phyloP scores from a whole-genome alignment of 2,797 vertebrate species.

The Poeciliopsis presidionis region DNA sequence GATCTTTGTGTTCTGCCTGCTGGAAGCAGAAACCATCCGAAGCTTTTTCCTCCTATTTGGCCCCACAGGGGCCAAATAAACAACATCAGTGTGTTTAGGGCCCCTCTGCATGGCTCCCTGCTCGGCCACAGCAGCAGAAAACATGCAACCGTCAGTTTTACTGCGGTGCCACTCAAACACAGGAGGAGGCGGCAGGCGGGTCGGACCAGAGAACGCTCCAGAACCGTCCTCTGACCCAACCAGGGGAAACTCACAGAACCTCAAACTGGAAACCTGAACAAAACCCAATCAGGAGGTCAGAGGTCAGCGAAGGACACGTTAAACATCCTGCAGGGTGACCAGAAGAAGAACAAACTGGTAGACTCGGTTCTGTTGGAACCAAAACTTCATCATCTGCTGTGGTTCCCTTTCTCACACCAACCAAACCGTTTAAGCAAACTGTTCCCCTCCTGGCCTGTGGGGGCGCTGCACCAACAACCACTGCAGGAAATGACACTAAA shows the following conservation, averaged over 20 bases:
- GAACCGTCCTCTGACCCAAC: too few species aligned
- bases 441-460: too few species aligned
- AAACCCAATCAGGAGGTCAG: background rate
- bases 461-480: too few species aligned
- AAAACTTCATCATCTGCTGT: too few species aligned
- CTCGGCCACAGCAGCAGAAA: conserved; percentile 32
- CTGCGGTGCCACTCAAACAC: conserved; percentile 62
- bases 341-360: too few species aligned
- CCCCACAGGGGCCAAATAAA: conserved; percentile 42
- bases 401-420: too few species aligned
- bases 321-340: too few species aligned
- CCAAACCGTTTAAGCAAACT: too few species aligned
- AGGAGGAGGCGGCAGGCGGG: conserved; percentile 49
- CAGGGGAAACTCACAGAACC: too few species aligned
- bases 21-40: background rate
- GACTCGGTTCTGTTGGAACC: too few species aligned
- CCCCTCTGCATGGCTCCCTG: conserved; percentile 12
- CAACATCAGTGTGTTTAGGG: conserved; percentile 10
- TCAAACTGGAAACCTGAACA: background rate
- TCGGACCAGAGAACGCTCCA: background rate
- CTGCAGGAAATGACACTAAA: too few species aligned
- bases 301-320: background rate
- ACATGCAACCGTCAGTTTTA: conserved; percentile 64
- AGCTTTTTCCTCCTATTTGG: background rate
- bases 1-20: background rate